Evolutionary conservation across 2,113 vertebrate species (phyloP).

Genomic region (Chloroceryle aenea): DNA sequence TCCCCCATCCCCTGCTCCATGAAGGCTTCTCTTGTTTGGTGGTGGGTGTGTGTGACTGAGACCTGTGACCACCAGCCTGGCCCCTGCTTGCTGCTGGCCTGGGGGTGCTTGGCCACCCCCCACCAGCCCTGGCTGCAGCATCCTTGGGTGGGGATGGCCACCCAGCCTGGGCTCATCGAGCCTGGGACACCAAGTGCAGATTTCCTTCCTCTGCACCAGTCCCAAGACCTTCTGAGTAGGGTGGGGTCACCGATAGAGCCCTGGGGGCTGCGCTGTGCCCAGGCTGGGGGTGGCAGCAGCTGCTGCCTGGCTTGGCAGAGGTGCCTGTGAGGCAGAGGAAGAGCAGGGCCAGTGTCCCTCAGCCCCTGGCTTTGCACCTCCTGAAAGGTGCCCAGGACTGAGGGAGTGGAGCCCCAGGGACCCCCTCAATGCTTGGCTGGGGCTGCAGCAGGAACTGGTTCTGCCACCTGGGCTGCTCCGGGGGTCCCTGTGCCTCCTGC

Average conservation of each 20-base stretch:
- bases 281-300: too few species aligned
- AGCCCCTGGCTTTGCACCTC: not conserved
- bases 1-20: not conserved
- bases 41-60: accelerated
- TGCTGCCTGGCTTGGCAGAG: not conserved
- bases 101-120: not conserved
- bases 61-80: not conserved
- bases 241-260: too few species aligned
- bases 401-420: not conserved
- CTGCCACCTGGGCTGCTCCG: not conserved
- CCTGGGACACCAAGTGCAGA: not conserved
- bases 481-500: not conserved
- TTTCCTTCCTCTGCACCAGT: not conserved
- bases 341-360: not conserved
- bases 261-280: not conserved
- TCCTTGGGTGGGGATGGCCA: not conserved
- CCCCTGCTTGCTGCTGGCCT: not conserved
- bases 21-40: not conserved
- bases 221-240: not conserved
- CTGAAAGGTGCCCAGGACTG: not conserved
- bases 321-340: not conserved
- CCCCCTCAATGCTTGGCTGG: accelerated
- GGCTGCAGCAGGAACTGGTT: accelerated
- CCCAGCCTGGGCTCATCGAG: not conserved
- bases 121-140: not conserved